Evolutionary conservation across 35 echinoderm and acorn worm species (phyloP).

Genomic region (Ptychodera flava): DNA sequence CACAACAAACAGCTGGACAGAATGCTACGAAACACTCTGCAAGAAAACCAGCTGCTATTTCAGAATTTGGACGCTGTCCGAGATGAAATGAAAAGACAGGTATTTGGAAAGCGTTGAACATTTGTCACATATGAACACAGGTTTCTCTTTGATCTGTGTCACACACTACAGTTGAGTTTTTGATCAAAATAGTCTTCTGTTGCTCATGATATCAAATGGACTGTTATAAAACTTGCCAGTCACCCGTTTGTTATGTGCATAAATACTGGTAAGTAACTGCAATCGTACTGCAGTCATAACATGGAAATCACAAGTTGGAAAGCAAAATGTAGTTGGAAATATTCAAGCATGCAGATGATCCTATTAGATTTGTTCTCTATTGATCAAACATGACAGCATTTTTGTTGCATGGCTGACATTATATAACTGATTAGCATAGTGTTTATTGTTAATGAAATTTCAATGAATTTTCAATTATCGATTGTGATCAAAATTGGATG

Average conservation of each 20-base stretch:
- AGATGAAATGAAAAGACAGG: not conserved
- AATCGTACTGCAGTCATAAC: not conserved
- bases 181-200: not conserved
- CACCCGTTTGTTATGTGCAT: not conserved
- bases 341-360: no score
- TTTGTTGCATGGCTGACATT: no score
- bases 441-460: no score
- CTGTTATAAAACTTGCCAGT: no score
- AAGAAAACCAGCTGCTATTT: not conserved
- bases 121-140: not conserved
- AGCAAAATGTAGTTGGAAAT: no score
- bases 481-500: no score
- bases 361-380: no score
- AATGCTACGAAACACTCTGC: not conserved
- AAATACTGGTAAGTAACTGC: not conserved
- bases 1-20: not conserved
- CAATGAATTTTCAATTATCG: no score
- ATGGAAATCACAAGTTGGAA: no score
- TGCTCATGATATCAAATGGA: no score
- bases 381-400: no score
- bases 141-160: not conserved
- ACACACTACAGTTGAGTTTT: not conserved
- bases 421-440: no score
- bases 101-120: not conserved
- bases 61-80: not conserved